phyloP scores from a whole-genome alignment of 2,113 vertebrate species.

The Rhineura floridana region DNA sequence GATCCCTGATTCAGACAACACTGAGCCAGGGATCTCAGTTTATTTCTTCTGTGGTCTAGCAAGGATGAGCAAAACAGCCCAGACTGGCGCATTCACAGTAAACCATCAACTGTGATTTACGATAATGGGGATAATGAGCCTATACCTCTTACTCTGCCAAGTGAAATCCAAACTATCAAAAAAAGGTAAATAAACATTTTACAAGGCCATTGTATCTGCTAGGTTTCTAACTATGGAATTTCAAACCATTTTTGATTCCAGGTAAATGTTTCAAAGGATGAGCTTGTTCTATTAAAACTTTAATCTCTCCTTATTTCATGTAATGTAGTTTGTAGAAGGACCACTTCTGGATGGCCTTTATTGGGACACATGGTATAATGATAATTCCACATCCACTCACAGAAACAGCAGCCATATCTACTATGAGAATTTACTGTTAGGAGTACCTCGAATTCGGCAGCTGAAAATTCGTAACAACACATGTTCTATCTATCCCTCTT shows the following conservation, averaged over 20 bases:
- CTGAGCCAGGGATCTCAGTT: no score
- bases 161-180: not conserved
- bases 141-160: not conserved
- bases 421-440: conserved; percentile 74
- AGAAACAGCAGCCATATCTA: conserved; percentile 67
- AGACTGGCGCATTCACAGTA: no score
- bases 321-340: conserved; percentile 70
- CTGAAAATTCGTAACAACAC: conserved; percentile 71
- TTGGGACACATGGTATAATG: conserved; percentile 68
- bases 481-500: conserved; percentile 59
- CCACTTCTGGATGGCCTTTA: conserved; percentile 74
- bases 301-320: not conserved
- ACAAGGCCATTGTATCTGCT: not conserved
- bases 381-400: not conserved
- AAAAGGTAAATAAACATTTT: not conserved
- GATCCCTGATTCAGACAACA: no score
- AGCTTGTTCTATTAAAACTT: not conserved
- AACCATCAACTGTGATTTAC: no score
- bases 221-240: not conserved
- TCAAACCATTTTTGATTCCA: not conserved
- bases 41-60: no score
- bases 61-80: no score
- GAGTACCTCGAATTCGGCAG: conserved; percentile 69
- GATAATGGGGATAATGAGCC: no score
- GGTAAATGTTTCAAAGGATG: not conserved